phyloP scores from a whole-genome alignment of 2,113 vertebrate species.

The Lucifuga dentata region DNA sequence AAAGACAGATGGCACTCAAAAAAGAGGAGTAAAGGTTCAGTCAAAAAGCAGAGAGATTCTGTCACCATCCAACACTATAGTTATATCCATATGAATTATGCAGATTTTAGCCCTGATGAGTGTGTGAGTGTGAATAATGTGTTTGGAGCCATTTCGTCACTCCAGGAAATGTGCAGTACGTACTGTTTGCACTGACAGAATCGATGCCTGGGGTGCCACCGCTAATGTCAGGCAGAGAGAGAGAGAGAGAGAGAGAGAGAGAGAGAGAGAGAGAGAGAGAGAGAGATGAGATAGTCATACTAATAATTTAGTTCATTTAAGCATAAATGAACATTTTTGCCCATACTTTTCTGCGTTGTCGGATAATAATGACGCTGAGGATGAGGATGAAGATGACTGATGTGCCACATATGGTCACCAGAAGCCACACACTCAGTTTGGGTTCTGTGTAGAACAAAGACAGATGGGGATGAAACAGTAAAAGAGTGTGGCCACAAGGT shows the following conservation, averaged over 20 bases:
- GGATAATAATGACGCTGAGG: constrained; percentile 57
- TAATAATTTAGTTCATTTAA: background rate
- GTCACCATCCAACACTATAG: background rate
- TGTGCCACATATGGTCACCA: constrained; percentile 63
- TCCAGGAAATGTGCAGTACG: constrained; percentile 60
- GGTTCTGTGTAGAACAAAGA: constrained; percentile 54
- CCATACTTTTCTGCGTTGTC: constrained; percentile 66
- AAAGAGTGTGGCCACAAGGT: constrained; percentile 32
- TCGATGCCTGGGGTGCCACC: constrained; percentile 54
- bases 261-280: background rate
- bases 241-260: constrained; percentile 7
- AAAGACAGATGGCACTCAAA: constrained; percentile 3
- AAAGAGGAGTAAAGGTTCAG: background rate
- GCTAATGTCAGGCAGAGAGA: constrained; percentile 40
- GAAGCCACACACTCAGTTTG: constrained; percentile 65
- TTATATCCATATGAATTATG: constrained; percentile 3
- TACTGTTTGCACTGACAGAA: constrained; percentile 81
- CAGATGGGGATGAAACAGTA: constrained; percentile 23
- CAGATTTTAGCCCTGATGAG: background rate
- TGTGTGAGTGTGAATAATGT: background rate
- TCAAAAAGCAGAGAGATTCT: background rate
- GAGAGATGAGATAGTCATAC: background rate
- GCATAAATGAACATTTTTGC: constrained; percentile 1
- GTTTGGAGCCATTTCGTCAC: constrained; percentile 17
- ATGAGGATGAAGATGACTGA: constrained; percentile 66